These are phyloP conservation scores for Hypanus sabinus DNA, from an alignment of 2,113 vertebrate genomes.

Conservation along the genomic window DNA sequence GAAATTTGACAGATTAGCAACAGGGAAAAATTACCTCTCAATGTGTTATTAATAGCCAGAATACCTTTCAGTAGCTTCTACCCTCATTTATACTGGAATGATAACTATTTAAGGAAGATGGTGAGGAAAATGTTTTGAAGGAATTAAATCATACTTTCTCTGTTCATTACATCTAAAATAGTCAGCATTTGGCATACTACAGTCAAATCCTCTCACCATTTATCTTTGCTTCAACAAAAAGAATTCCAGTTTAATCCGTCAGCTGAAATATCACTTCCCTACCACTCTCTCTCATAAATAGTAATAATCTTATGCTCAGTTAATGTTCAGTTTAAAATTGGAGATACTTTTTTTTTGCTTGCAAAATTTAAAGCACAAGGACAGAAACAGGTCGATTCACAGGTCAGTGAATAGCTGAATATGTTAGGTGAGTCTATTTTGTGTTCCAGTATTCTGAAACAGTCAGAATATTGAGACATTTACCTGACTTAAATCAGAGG, in stretches of 20 bases:
- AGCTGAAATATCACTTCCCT: too few relatives aligned
- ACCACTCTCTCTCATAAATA: background rate
- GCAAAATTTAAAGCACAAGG: background rate
- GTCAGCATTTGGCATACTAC: too few relatives aligned
- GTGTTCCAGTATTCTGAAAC: background rate
- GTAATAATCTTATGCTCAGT: background rate
- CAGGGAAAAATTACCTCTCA: background rate
- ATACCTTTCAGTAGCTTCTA: background rate
- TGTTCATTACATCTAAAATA: too few relatives aligned
- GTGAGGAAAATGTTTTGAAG: background rate
- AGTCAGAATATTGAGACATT: conserved; percentile 1
- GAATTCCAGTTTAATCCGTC: too few relatives aligned
- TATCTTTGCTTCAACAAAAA: too few relatives aligned
- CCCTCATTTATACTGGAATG: background rate
- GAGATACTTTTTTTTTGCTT: background rate
- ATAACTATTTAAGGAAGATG: background rate
- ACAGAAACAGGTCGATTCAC: background rate
- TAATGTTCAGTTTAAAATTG: background rate
- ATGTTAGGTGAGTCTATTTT: background rate
- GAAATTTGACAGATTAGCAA: background rate
- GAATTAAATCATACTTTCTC: background rate
- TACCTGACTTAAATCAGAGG: conserved; percentile 58
- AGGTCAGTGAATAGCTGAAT: background rate
- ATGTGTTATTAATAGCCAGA: background rate
- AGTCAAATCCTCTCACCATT: too few relatives aligned